Evolutionary conservation across 2,888 invertebrate species (phyloP).

Genomic region (Ophonus ardosiacus): DNA sequence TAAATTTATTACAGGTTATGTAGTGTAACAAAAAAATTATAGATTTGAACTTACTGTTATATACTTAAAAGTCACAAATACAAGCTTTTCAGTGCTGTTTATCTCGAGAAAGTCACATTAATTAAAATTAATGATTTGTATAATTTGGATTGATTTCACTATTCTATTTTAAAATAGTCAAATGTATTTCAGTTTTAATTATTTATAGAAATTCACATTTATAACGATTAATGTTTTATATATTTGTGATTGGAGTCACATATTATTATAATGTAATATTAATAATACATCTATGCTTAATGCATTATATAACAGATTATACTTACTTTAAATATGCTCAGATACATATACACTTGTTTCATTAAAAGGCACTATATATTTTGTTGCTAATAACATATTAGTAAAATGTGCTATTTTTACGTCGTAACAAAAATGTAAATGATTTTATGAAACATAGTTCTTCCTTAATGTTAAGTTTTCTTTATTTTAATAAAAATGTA

Average conservation of each 20-base stretch:
- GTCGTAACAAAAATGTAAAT: constrained; percentile 36
- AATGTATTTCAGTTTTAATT: neutral
- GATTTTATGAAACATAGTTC: constrained; percentile 32
- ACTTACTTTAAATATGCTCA: neutral
- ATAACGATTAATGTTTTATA: neutral
- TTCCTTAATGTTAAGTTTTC: constrained; percentile 55
- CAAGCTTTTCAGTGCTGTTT: neutral
- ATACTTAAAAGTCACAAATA: too few relatives aligned
- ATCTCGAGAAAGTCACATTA: neutral
- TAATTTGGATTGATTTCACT: neutral
- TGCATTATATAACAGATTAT: neutral
- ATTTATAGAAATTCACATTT: neutral
- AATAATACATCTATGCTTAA: neutral
- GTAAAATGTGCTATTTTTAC: constrained; percentile 19
- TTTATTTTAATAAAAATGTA: constrained; percentile 45
- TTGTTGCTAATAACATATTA: constrained; percentile 20
- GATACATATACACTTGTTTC: constrained; percentile 35
- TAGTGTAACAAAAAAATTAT: too few relatives aligned
- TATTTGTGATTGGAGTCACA: constrained; percentile 9
- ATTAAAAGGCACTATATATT: constrained; percentile 22
- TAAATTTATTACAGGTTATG: too few relatives aligned
- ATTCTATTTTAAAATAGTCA: neutral
- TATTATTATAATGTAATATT: neutral
- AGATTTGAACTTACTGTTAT: too few relatives aligned
- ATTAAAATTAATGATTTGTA: neutral